A percentile compares a stretch with the other conserved stretches of the same genome.
These are phyloP conservation scores for Turnix velox DNA, from an alignment of 2,113 vertebrate genomes.

Conservation along the genomic window DNA sequence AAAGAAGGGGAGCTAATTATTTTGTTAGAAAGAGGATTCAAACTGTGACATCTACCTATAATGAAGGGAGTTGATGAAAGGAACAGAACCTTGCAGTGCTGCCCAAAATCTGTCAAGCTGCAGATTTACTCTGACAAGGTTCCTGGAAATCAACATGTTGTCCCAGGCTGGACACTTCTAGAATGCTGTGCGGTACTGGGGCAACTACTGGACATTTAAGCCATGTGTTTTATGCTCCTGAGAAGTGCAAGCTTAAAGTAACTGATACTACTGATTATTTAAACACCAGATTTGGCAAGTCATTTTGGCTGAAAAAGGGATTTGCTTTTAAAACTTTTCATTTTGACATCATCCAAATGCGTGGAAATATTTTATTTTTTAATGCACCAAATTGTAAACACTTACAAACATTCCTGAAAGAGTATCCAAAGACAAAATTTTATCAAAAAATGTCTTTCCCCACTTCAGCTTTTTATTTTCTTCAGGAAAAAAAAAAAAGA, in stretches of 20 bases:
- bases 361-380: neutral
- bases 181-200: neutral
- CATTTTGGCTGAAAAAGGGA: neutral
- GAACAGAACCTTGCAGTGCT: neutral
- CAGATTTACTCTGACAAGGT: neutral
- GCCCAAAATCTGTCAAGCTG: neutral
- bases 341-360: neutral
- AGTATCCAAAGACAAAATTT: neutral
- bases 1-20: neutral
- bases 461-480: neutral
- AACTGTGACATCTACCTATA: neutral
- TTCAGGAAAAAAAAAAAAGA: neutral
- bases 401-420: neutral
- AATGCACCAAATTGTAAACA: neutral
- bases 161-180: neutral
- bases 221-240: fast-evolving
- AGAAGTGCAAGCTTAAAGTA: neutral
- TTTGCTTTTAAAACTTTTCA: neutral
- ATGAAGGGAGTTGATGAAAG: neutral
- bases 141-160: fast-evolving
- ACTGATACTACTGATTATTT: neutral
- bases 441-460: neutral
- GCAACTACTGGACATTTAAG: neutral
- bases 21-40: neutral
- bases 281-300: neutral